Conservation (phyloP, 1,140 invertebrate species). For the Matsumurasca onukii region DNA sequence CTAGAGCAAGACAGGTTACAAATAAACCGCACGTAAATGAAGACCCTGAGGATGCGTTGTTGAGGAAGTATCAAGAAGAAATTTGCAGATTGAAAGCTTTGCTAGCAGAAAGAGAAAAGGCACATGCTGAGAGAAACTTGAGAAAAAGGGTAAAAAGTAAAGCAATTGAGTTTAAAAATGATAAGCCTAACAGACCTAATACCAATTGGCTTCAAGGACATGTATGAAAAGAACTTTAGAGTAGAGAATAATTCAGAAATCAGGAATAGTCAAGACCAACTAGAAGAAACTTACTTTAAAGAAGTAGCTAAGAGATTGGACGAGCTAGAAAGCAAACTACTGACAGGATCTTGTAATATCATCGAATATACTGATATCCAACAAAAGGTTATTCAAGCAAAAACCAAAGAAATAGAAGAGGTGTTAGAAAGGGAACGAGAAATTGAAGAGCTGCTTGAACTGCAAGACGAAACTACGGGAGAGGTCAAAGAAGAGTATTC, state of each 20-base stretch:
- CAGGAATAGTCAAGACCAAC: background rate
- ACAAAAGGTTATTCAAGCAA: background rate
- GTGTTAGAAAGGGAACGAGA: conserved; percentile 75
- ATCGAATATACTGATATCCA: background rate
- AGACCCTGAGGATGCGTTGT: conserved; percentile 89
- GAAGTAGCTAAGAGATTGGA: conserved; percentile 50
- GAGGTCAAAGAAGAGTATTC: conserved; percentile 83
- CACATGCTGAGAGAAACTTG: background rate
- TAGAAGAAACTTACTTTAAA: conserved; percentile 20
- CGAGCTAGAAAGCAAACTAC: conserved; percentile 82
- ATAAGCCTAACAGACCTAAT: conserved; percentile 11
- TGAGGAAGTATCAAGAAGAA: conserved; percentile 86
- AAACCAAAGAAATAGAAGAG: conserved; percentile 71
- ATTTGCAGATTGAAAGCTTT: conserved; percentile 62
- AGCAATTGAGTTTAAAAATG: background rate
- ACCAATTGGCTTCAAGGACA: no score
- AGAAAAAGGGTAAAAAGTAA: background rate
- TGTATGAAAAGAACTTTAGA: background rate
- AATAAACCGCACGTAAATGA: conserved; percentile 95
- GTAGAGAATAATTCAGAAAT: conserved; percentile 4
- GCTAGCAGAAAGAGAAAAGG: conserved; percentile 38
- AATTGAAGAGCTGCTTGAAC: conserved; percentile 82
- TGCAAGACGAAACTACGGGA: conserved; percentile 83
- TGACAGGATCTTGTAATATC: conserved; percentile 76
- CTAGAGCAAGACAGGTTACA: conserved; percentile 93